Conservation (phyloP, 2,113 vertebrate genomes). For the Neotragus moschatus region DNA sequence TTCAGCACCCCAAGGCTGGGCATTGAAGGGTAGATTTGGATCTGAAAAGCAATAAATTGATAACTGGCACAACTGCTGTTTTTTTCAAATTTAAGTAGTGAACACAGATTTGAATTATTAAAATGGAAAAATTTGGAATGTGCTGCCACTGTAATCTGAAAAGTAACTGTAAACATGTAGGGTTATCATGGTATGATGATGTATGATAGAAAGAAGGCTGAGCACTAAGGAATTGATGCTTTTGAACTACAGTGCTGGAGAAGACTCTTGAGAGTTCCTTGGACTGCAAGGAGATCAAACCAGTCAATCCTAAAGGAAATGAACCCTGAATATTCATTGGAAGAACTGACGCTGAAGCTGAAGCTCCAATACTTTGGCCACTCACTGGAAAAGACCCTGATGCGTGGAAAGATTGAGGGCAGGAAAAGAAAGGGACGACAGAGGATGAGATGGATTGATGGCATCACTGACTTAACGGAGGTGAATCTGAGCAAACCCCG, state of each 20-base stretch:
- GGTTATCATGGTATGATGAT: background rate
- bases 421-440: background rate
- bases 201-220: background rate
- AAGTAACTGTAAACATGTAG: background rate
- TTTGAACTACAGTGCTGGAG: background rate
- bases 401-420: background rate
- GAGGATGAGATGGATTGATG: background rate
- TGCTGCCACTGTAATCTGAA: background rate
- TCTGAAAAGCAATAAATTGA: background rate
- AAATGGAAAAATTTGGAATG: background rate
- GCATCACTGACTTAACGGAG: background rate
- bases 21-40: background rate
- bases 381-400: background rate
- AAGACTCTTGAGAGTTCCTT: background rate
- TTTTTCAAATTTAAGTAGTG: background rate
- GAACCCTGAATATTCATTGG: background rate
- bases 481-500: background rate
- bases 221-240: background rate
- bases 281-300: background rate
- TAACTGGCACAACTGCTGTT: background rate
- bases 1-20: background rate
- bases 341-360: background rate
- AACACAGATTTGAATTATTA: background rate
- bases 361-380: background rate
- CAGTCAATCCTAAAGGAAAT: background rate